Evolutionary conservation across 2,888 invertebrate genomes (phyloP), one percentile per base, ranked within the genome.

Genomic region (Pandemis corylana): DNA sequence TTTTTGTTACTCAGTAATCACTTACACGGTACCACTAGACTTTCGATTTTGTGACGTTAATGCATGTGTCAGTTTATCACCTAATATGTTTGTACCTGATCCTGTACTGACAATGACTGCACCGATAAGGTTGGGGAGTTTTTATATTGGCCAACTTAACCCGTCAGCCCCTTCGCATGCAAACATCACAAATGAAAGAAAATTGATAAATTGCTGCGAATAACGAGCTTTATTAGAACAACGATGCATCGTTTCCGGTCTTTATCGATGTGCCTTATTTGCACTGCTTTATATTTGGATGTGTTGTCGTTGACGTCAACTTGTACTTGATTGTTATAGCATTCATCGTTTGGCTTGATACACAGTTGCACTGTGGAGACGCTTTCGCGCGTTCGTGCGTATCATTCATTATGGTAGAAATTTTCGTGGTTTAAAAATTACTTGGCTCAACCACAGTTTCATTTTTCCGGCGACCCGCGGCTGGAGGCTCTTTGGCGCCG

Each of bases 371-470:
- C 71, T 69, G 79, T 76, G 81, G 78, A 77, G 76, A 76, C 79
- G 85, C 80, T 77, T 80, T 82, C 81, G 86, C 77, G 83, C 87
- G 90, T 87, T 87, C 90, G 90, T 89, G 86, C 86, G 86, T 83
- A 79, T 80, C 79, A 81, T 79, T 63, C 61, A 13, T 51, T 62
- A 51, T 62, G 41, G n/a, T 42, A 46, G 44, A 46, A 46, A 20
- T 64, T 59, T 59, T 59, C 59, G 59, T 59, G 59, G 59, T 28
- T 59, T 7, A 28, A 20, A 28, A 59, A 59, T 28, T 10, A 59
- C 20, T 3, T 28, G 59, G 28, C 28, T 28, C 59, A 59, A 12
- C 59, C 12, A 59, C 28, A 59, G 59, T 59, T 36, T 15, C 7
- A 56, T 56, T 59, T 59, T 12, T 12, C 28, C 7, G n/a, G 9